Conservation (phyloP, 2,888 invertebrate species). For the Agrochola litura region DNA sequence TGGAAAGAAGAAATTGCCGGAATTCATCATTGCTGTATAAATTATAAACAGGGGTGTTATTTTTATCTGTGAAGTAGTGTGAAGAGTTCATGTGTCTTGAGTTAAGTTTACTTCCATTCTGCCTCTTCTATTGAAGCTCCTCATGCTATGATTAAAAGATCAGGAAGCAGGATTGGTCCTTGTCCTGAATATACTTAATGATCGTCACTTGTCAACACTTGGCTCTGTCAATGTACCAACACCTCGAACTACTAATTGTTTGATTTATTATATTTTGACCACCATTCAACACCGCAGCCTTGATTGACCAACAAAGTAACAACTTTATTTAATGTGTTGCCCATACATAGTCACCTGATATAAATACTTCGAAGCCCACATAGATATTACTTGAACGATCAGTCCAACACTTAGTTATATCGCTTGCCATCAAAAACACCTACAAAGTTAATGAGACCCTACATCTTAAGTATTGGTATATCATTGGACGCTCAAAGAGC, state of each 20-base stretch:
- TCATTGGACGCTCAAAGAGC: constrained; percentile 70
- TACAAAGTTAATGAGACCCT: constrained; percentile 71
- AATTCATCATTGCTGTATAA: too few species aligned
- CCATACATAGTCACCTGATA: constrained; percentile 52
- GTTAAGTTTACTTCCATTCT: too few species aligned
- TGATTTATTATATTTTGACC: constrained; percentile 48
- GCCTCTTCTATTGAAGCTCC: too few species aligned
- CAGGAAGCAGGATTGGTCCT: too few species aligned
- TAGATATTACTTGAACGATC: constrained; percentile 45
- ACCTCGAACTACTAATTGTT: constrained; percentile 19
- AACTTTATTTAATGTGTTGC: constrained; percentile 30
- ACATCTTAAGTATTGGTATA: constrained; percentile 70
- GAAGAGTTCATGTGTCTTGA: too few species aligned
- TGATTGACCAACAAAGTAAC: constrained; percentile 37
- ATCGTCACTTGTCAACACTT: background rate
- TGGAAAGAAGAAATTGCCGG: too few species aligned
- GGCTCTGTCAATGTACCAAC: background rate
- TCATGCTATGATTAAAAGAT: too few species aligned
- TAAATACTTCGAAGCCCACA: constrained; percentile 51
- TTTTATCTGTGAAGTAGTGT: too few species aligned
- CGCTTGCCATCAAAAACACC: constrained; percentile 62
- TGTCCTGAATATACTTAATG: too few species aligned
- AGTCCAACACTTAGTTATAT: constrained; percentile 57
- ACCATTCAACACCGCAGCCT: constrained; percentile 26
- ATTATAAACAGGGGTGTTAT: too few species aligned